Base-by-base conservation (phyloP, 1,140 invertebrate genomes). In the Epicauta chinensis region DNA sequence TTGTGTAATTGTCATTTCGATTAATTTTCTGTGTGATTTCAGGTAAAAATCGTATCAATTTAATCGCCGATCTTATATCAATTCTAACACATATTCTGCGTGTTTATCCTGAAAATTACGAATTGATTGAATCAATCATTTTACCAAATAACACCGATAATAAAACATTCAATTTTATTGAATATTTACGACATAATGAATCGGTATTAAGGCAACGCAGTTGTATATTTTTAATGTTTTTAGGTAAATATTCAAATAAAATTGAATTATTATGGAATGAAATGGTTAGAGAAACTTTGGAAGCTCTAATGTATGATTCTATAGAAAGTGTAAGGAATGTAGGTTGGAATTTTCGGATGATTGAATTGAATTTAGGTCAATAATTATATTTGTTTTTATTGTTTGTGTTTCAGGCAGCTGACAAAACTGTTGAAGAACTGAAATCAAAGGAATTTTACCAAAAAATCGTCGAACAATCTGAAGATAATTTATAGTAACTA, bases 51-150 rank as follows among this genome's bases (percentile, higher is more conserved):
- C 62, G 64, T 64, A 30, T 76, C 63, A 60, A 79, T 50, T 70
- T 89, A 47, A 76, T 82, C n/a, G 63, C 78, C 34, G 81, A 88
- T 67, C 68, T 86, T 17, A 59, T 89, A 7, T 80, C 86, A 0
- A 77, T 90, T 29, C 73, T 91, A 5, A 84, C 80, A 59, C 85
- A 85, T 10, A 76, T 90, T n/a, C 62, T 91, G 5, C 77, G 86
- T 54, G 81, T 81, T 42, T 68, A 83, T 5, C 84, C 88, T 0
- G 84, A 87, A 63, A 86, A 89, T 63, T 78, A 79, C 0, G 81
- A 83, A 48, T 73, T 90, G 0, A 80, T 91, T 0, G 84, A 87
- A 61, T 80, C 80, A 56, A 80, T 91, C 47, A 64, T 88, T 73
- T 51, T 72, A 2, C 68, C 67, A 2, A 52, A 56, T 32, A 29